Base-by-base conservation (phyloP, 2,797 vertebrate genomes). In the Labroides dimidiatus region DNA sequence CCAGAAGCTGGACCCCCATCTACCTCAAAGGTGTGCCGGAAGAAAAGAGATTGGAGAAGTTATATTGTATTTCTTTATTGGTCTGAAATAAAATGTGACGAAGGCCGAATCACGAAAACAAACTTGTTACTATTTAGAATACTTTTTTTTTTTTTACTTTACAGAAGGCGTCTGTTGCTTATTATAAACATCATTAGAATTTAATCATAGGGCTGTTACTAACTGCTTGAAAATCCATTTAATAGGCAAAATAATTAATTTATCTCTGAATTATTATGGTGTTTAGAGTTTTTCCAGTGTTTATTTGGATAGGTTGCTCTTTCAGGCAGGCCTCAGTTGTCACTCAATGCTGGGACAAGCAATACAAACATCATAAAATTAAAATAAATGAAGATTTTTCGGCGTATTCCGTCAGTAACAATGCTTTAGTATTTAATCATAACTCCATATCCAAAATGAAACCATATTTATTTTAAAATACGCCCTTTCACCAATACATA, bases 1-100 rank as follows among this genome's bases (percentile, higher is more conserved):
- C 72, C 77, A 80, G 81, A 69, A 77, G 54, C 6, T 0, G 39
- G 73, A 70, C 49, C 74, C 53, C 69, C 45, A 20, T 17, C 15
- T 41, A 42, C 48, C 30, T 15, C 10, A 5, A 15, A 23, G 36
- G 62, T 57, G 49, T 75, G 74, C 69, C 16, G n/a, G 51, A 8
- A 45, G 42, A 64, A 39, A 61, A 61, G 43, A 13, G 69, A 81
- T 24, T 72, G 51, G 43, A 63, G 49, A 73, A 43, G 24, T 62
- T 30, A 21, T 77, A 48, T 63, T 72, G 23, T 42, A 11, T 69
- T 69, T 75, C 64, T 11, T 27, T 12, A 24, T 19, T 23, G 23
- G 15, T 27, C 2, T 2, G 44, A 45, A 14, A 50, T 6, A 21
- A 47, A n/a, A 43, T 15, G 24, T 45, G 42, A 49, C 42, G 15